These are phyloP conservation scores for Macaria liturata DNA, from an alignment of 2,888 invertebrate species.

Conservation along the genomic window DNA sequence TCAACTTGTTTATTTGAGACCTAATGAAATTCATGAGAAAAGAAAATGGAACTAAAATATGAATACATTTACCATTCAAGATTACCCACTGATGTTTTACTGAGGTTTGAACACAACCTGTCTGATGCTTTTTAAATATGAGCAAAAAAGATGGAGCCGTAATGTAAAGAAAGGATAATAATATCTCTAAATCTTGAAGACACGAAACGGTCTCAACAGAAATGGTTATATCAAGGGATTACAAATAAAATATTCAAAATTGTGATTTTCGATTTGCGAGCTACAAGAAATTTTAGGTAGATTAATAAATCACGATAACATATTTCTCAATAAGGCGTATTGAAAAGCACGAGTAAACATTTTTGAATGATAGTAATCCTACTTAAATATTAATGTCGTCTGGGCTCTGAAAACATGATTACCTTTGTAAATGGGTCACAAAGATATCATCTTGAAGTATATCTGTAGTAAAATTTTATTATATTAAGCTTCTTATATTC, in stretches of 20 bases:
- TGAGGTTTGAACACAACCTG: slow-evolving; percentile 15
- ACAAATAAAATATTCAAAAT: slow-evolving; percentile 12
- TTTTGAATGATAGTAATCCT: neutral
- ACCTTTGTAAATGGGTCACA: too few species aligned
- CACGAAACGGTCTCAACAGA: slow-evolving; percentile 11
- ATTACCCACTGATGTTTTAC: slow-evolving; percentile 23
- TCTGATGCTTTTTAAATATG: slow-evolving; percentile 22
- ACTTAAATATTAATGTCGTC: too few species aligned
- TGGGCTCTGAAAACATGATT: too few species aligned
- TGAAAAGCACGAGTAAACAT: slow-evolving; percentile 1
- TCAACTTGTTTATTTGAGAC: slow-evolving; percentile 26
- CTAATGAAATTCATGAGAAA: slow-evolving; percentile 34
- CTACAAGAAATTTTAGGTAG: slow-evolving; percentile 1
- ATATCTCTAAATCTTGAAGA: slow-evolving; percentile 17
- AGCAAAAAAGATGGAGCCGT: slow-evolving; percentile 14
- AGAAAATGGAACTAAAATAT: slow-evolving; percentile 27
- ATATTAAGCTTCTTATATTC: too few species aligned
- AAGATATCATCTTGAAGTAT: too few species aligned
- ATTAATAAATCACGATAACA: neutral
- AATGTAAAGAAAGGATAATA: slow-evolving; percentile 21
- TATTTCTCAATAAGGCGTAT: neutral
- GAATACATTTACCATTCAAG: slow-evolving; percentile 24
- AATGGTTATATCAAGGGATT: slow-evolving; percentile 18
- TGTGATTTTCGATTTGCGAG: slow-evolving; percentile 10
- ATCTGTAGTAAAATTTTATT: too few species aligned